Evolutionary conservation across 2,113 vertebrate genomes (phyloP).

Genomic region (Mesitornis unicolor): DNA sequence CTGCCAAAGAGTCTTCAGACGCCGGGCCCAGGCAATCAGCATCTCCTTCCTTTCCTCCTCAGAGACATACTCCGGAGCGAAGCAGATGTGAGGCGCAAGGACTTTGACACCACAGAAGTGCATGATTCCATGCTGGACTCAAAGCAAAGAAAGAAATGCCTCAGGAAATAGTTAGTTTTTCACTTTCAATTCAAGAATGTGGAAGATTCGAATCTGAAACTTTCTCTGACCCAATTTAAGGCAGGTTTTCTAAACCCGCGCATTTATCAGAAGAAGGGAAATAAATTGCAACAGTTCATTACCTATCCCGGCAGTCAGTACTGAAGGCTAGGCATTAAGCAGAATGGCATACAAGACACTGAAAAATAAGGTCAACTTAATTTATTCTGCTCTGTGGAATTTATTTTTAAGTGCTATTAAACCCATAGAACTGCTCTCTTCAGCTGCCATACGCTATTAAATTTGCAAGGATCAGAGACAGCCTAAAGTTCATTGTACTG

Average conservation of each 20-base stretch:
- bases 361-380: neutral
- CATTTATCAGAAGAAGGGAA: neutral
- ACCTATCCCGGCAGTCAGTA: neutral
- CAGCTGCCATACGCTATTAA: neutral
- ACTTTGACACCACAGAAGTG: constrained; percentile 76
- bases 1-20: constrained; percentile 70
- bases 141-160: neutral
- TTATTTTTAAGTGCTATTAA: neutral
- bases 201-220: neutral
- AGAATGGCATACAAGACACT: neutral
- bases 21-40: constrained; percentile 66
- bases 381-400: neutral
- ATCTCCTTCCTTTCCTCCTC: constrained; percentile 64
- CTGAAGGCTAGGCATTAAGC: neutral
- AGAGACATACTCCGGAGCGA: constrained; percentile 28
- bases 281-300: neutral
- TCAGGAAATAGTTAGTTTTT: neutral
- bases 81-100: constrained; percentile 74
- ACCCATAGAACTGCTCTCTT: neutral
- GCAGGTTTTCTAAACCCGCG: neutral
- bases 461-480: neutral
- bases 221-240: neutral
- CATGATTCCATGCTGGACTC: constrained; percentile 69
- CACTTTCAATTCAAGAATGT: neutral
- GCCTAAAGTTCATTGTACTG: neutral